A percentile compares a stretch with the other conserved stretches of the same genome.
Evolutionary conservation across 2,797 vertebrate species (phyloP).

Genomic region (Coccyzus lansbergi): DNA sequence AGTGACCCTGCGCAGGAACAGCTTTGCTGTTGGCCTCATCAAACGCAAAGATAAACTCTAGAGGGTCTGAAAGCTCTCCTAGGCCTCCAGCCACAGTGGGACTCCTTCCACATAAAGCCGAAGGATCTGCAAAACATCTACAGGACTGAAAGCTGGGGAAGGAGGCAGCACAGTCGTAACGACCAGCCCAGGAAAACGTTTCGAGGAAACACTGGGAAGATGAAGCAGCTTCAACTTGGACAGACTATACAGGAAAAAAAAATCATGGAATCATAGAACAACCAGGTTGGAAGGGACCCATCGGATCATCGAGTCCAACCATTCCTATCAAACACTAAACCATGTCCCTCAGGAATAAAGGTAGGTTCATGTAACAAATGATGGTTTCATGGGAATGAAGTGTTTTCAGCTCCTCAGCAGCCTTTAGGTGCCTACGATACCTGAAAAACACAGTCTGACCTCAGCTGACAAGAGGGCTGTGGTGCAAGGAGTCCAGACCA

Average conservation of each 20-base stretch:
- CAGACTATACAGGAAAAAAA: background rate
- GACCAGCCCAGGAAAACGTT: background rate
- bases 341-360: too few relatives aligned
- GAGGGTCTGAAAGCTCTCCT: background rate
- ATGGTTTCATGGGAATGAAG: background rate
- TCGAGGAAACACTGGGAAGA: background rate
- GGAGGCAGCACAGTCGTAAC: fast-evolving
- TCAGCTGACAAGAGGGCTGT: fast-evolving
- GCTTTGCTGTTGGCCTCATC: background rate
- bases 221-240: background rate
- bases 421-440: fast-evolving
- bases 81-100: background rate
- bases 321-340: too few relatives aligned
- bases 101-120: background rate
- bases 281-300: too few relatives aligned
- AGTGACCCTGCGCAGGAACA: fast-evolving
- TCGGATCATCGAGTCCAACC: too few relatives aligned
- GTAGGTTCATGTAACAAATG: background rate
- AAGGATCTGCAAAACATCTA: background rate
- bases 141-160: background rate
- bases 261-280: too few relatives aligned
- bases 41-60: background rate
- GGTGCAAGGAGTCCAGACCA: fast-evolving
- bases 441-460: background rate
- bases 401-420: background rate